A percentile compares a stretch with the other conserved stretches of the same genome.
phyloP scores from a whole-genome alignment of 2,113 vertebrate genomes.

The Scopus umbretta region DNA sequence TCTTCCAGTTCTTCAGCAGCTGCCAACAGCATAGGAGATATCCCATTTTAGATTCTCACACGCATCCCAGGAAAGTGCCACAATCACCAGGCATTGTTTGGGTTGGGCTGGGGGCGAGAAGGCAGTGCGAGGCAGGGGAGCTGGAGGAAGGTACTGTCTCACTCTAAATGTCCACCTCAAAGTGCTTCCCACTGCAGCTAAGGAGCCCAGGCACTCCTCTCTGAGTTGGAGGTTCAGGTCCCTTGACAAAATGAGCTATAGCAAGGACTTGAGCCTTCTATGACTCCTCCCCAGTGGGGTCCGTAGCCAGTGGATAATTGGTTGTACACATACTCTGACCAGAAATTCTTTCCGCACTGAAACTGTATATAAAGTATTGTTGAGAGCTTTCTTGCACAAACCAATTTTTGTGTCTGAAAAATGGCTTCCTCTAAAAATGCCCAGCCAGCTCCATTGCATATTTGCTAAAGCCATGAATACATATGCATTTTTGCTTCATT shows the following conservation, averaged over 20 bases:
- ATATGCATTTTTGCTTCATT: background rate
- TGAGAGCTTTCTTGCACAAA: background rate
- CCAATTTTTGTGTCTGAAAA: background rate
- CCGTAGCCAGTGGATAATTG: background rate
- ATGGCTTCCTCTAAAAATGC: background rate
- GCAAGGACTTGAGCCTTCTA: background rate
- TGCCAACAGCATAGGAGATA: background rate
- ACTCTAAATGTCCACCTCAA: background rate
- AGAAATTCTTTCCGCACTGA: background rate
- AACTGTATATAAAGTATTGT: background rate
- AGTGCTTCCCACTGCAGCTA: background rate
- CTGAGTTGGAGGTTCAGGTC: background rate
- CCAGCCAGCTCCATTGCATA: background rate
- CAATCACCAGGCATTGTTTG: fast-evolving
- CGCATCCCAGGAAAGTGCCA: background rate
- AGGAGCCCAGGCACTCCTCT: background rate
- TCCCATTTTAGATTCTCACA: background rate
- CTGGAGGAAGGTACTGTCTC: background rate
- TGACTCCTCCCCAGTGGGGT: background rate
- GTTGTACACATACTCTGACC: background rate
- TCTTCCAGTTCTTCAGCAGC: background rate
- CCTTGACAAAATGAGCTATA: background rate
- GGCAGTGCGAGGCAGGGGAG: background rate
- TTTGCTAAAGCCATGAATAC: background rate
- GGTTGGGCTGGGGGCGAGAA: fast-evolving